Base-by-base conservation (phyloP, 2,797 vertebrate species). In the Acanthurus tractus region DNA sequence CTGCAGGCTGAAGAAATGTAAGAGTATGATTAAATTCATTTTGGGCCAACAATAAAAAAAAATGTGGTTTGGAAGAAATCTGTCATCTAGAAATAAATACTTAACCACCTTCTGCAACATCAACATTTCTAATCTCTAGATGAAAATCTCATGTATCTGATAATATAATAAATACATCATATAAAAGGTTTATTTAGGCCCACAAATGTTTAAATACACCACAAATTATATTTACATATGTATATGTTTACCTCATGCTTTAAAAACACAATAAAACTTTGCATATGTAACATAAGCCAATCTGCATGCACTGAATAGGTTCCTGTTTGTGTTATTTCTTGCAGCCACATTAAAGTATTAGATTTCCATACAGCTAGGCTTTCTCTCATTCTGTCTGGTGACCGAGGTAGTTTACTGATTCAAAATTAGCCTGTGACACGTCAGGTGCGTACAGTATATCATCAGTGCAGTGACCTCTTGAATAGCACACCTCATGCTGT, bases 371-470 rank as follows among this genome's bases (percentile, higher is more conserved):
- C 8, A 65, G 78, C 66, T 83, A 78, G 62, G 76, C 70, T 87
- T 86, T 83, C 81, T 38, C 70, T 75, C 54, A n/a, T 86, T 82
- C 78, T 56, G 76, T 88, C 81, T 63, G 8, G 44, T 76, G 83
- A 74, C 70, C 4, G 55, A 62, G 34, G 48, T 15, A 13, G 70
- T 78, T 83, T 44, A 62, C 79, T 13, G 74, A 70, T 83, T 89
- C 78, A 80, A 67, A 92, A 89, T 88, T 87, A 88, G 86, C 70
- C 78, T 36, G 66, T 70, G 85, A 88, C 88, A 79, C 50, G 82
- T 90, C 88, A 88, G 85, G 88, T 93, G 91, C 13, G 63, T 86
- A 82, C 90, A 88, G 82, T 89, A 90, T 81, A 93, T 93, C 89
- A 90, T 74, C 71, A 61, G 52, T 1, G 61, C 63, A 7, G 66